Base-by-base conservation (phyloP, 2,797 vertebrate species). In the Sebastes matsubarae region DNA sequence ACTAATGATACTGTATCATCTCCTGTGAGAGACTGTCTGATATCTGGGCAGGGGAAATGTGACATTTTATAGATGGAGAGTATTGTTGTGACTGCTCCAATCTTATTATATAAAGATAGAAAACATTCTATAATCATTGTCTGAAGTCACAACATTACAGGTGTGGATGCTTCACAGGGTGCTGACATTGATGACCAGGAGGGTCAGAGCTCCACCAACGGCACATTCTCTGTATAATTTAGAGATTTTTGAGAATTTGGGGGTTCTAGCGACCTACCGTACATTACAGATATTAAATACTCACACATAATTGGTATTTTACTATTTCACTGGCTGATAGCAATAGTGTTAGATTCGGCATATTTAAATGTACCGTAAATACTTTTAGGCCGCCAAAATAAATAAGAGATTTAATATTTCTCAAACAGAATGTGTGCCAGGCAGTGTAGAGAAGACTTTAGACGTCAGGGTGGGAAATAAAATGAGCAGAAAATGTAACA, bases 1-100 rank as follows among this genome's bases (percentile, higher is more conserved):
- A 95, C 88, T 90, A 92, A 91, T 86, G 71, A 87, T 9, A 18
- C 59, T 68, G 30, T 76, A 58, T 25, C 22, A 58, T 25, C 25
- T 32, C 10, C 38, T 68, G 54, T 67, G 59, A 75, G 57, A 67
- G 29, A 68, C 30, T 75, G 36, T 50, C 50, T 36, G 72, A 55
- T 70, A 61, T 78, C 2, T 82, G 30, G 8, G 42, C n/a, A 54
- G 70, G 30, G 46, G 6, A 61, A 50, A 50, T 50, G 50, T n/a
- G 50, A 46, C 42, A 7, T 46, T 46, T 46, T 46, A 29, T 75
- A 30, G 13, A 60, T 46, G 20, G 4, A 59, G 36, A 14, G 20
- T 68, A 27, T 5, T 61, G 11, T n/a, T 29, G 25, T 52, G 25
- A 58, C 6, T 24, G 24, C 36, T 38, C 22, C 20, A 55, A 52